Percentiles rank a stretch among this genome's conserved stretches.
phyloP scores from a whole-genome alignment of 2,113 vertebrate genomes.

The Hippoglossus stenolepis region DNA sequence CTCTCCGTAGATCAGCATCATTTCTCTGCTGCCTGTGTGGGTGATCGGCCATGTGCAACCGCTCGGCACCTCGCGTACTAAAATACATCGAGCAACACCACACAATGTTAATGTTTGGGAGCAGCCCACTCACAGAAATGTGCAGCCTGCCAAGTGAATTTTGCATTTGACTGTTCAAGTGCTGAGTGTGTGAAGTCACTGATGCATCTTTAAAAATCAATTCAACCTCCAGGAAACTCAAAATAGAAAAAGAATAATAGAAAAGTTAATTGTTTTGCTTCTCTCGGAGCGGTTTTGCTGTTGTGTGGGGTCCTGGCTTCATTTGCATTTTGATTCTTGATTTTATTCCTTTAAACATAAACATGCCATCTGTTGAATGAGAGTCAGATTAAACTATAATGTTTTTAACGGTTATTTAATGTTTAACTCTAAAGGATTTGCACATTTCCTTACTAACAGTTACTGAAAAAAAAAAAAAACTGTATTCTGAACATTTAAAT shows the following conservation, averaged over 20 bases:
- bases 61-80: constrained; percentile 5
- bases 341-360: neutral
- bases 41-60: constrained; percentile 46
- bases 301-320: too few relatives aligned
- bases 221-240: neutral
- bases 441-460: neutral
- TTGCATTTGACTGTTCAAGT: neutral
- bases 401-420: neutral
- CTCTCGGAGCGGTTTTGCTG: neutral
- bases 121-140: constrained; percentile 24
- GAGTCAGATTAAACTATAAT: neutral
- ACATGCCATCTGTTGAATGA: neutral
- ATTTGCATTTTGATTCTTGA: too few relatives aligned
- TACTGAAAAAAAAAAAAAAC: too few relatives aligned
- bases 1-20: constrained; percentile 25
- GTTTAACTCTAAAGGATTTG: neutral
- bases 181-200: too few relatives aligned
- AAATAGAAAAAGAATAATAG: neutral
- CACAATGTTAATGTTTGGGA: constrained; percentile 3
- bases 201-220: neutral
- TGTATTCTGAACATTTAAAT: too few relatives aligned
- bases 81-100: constrained; percentile 23
- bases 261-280: neutral
- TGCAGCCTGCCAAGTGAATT: neutral
- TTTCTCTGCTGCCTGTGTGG: constrained; percentile 38